Evolutionary conservation across 2,113 vertebrate species (phyloP).

Genomic region (Typhlomys cinereus): DNA sequence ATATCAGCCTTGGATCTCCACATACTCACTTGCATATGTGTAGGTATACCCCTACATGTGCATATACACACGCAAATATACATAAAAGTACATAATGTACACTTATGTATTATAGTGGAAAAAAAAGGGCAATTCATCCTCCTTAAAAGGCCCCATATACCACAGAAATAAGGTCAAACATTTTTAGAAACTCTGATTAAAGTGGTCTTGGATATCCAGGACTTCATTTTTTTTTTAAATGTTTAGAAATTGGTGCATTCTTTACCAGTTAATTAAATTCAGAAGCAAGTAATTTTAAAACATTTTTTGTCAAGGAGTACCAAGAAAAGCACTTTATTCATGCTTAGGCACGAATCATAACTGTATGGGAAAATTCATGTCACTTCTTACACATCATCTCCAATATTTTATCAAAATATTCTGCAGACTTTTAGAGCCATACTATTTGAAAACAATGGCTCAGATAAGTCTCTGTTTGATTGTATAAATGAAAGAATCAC

Average conservation of each 20-base stretch:
- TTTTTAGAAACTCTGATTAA: background rate
- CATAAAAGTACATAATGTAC: too few relatives aligned
- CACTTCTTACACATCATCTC: background rate
- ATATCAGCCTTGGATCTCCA: too few relatives aligned
- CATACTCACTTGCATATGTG: too few relatives aligned
- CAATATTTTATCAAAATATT: conserved; percentile 26
- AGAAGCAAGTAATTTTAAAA: conserved; percentile 32
- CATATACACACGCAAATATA: too few relatives aligned
- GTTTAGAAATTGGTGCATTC: background rate
- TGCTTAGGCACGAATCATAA: background rate
- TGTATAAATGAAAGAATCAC: background rate
- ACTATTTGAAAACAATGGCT: conserved; percentile 7
- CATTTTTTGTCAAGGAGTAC: conserved; percentile 25
- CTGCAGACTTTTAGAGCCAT: background rate
- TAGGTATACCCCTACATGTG: too few relatives aligned
- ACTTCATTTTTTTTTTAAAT: conserved; percentile 16
- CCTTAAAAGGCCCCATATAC: background rate
- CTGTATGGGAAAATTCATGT: background rate
- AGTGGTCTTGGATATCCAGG: background rate
- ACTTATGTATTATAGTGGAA: too few relatives aligned
- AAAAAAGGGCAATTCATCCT: background rate
- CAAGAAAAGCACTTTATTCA: conserved; percentile 7
- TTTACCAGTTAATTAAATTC: background rate
- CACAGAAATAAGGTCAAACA: conserved; percentile 5
- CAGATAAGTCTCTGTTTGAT: background rate